Evolutionary conservation across 2,888 invertebrate genomes (phyloP).

Genomic region (Phalangium opilio): DNA sequence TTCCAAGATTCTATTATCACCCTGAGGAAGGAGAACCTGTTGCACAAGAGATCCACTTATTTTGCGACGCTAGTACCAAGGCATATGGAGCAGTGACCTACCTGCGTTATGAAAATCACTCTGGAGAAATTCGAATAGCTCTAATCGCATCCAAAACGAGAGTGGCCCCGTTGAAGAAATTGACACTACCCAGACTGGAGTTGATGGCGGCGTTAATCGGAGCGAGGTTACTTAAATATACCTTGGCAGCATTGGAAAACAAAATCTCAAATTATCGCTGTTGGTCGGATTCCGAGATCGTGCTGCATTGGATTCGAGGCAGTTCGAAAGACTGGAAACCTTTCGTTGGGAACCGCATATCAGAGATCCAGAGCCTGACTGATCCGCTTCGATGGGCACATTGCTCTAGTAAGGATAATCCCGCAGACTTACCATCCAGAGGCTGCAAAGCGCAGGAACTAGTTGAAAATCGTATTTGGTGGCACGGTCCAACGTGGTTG

Average conservation of each 20-base stretch:
- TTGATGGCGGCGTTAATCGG: no score
- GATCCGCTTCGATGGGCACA: constrained; percentile 16
- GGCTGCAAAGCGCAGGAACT: constrained; percentile 18
- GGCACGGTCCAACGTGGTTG: constrained; percentile 22
- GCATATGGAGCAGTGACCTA: constrained; percentile 1
- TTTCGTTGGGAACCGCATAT: constrained; percentile 21
- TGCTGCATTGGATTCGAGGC: constrained; percentile 17
- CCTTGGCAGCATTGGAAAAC: no score
- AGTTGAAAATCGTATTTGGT: no score
- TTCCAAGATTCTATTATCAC: constrained; percentile 1
- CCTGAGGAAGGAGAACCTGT: background rate
- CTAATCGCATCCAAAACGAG: constrained; percentile 1
- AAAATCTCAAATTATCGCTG: no score
- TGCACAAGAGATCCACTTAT: background rate
- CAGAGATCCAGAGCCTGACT: constrained; percentile 15
- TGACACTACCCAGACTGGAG: no score
- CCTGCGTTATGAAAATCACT: background rate
- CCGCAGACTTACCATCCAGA: constrained; percentile 23
- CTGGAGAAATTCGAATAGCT: background rate
- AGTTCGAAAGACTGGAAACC: constrained; percentile 11
- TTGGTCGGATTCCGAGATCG: constrained; percentile 18
- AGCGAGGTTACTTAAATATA: no score
- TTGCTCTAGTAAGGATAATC: constrained; percentile 20
- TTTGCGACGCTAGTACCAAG: background rate
- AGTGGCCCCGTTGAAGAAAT: constrained; percentile 2